A percentile compares a stretch with the other conserved stretches of the same genome.
Evolutionary conservation across 2,113 vertebrate species (phyloP).

Genomic region (Thymallus thymallus): DNA sequence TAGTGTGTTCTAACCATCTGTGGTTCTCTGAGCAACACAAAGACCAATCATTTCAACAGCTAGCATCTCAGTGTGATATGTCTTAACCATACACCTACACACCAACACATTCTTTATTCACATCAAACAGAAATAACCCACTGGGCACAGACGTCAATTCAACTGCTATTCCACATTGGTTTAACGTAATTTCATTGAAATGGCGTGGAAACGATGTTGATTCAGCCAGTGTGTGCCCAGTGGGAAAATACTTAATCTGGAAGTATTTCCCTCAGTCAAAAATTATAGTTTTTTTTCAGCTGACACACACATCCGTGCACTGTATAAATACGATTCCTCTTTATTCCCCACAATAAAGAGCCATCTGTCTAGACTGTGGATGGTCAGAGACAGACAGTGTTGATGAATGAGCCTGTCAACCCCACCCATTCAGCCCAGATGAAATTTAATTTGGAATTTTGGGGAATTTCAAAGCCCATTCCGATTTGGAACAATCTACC

Average conservation of each 20-base stretch:
- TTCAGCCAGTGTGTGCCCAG: too few species aligned
- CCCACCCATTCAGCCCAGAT: neutral
- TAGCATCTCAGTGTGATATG: neutral
- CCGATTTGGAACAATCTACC: neutral
- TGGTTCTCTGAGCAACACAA: neutral
- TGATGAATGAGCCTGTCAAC: conserved; percentile 11
- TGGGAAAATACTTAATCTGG: neutral
- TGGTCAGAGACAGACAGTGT: neutral
- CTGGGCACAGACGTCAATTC: too few species aligned
- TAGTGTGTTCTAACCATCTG: neutral
- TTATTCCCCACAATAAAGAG: neutral
- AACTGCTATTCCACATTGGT: too few species aligned
- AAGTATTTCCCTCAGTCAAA: neutral
- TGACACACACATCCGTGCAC: too few species aligned
- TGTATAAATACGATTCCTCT: neutral
- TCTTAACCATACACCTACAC: neutral
- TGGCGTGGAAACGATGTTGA: too few species aligned
- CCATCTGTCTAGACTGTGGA: neutral
- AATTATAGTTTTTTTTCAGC: neutral
- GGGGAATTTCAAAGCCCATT: neutral
- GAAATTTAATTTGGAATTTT: conserved; percentile 1
- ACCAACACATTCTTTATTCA: neutral
- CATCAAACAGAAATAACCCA: neutral
- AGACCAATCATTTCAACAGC: neutral
- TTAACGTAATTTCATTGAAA: too few species aligned